phyloP scores from a whole-genome alignment of 2,113 vertebrate species.

The Podarcis muralis region DNA sequence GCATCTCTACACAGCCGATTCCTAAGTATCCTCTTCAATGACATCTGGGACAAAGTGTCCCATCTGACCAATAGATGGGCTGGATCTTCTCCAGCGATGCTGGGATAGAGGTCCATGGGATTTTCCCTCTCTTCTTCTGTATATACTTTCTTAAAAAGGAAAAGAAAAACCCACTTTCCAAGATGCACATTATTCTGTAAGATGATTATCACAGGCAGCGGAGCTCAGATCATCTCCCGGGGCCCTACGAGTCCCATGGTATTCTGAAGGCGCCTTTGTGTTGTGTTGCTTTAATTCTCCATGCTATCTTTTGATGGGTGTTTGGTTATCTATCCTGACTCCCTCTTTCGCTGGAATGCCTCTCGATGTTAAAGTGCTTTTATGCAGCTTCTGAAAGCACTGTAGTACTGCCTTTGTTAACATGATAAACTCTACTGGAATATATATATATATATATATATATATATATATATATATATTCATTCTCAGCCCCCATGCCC shows the following conservation, averaged over 20 bases:
- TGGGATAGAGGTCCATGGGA: background rate
- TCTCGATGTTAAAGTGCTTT: constrained; percentile 62
- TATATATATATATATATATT: background rate
- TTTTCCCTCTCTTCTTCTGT: background rate
- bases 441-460: constrained; percentile 25
- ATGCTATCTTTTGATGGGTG: constrained; percentile 39
- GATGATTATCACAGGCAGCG: rapidly evolving
- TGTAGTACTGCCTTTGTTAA: constrained; percentile 59
- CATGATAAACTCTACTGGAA: constrained; percentile 61
- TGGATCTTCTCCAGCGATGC: background rate
- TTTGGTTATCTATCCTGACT: constrained; percentile 58
- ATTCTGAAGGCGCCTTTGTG: constrained; percentile 18
- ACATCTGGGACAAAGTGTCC: background rate
- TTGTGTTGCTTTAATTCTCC: constrained; percentile 26
- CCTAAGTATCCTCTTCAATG: background rate
- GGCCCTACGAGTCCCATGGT: background rate
- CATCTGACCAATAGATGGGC: background rate
- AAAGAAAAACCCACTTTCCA: background rate
- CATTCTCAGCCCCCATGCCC: background rate
- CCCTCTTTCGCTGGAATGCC: constrained; percentile 24
- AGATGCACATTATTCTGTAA: background rate
- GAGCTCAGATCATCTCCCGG: constrained; percentile 43
- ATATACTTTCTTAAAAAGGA: background rate
- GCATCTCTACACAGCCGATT: background rate
- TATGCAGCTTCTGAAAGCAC: constrained; percentile 48